Base-by-base conservation (phyloP, 2,888 invertebrate species). In the Machimus atricapillus region DNA sequence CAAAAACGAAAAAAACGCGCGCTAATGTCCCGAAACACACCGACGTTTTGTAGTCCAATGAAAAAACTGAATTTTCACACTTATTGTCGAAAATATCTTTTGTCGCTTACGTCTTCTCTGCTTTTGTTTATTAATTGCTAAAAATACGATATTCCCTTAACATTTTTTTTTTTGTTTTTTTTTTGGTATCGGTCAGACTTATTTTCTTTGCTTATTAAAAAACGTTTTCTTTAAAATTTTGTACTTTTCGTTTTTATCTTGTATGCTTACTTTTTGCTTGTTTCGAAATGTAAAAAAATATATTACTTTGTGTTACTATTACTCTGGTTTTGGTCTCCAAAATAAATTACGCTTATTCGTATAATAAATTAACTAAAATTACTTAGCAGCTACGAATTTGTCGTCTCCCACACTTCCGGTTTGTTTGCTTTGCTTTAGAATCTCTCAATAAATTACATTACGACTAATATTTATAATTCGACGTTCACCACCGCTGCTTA, bases 231-330 rank as follows among this genome's bases (percentile, higher is more conserved):
- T 89, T 76, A 77, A 86, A 77, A 86, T 77, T 88, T 89, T 89
- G 88, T 88, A 89, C 89, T 89, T 89, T 89, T 88, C 88, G 89
- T 88, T 89, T 87, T 88, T 88, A 89, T 88, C 87, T 90, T 89
- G 85, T 52, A 56, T 81, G 52, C 73, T 74, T 82, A 40, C 31
- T 86, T 77, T 34, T 52, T 85, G 86, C 77, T 87, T 86, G 81
- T 86, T 86, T 86, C 74, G 88, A 78, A 86, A 86, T 77, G 82
- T 88, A 85, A 82, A 58, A 66, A 87, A 87, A 81, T 87, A 81
- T 85, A 73, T 86, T 85, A 66, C 66, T 66, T 66, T 66, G 66
- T 66, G 66, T 66, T 66, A 66, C 27, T 27, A 83, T 88, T 52
- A 79, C 81, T 87, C 40, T 86, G 46, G 37, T 77, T 85, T 87